phyloP scores from a whole-genome alignment of 2,113 vertebrate genomes.

The Melanerpes formicivorus region DNA sequence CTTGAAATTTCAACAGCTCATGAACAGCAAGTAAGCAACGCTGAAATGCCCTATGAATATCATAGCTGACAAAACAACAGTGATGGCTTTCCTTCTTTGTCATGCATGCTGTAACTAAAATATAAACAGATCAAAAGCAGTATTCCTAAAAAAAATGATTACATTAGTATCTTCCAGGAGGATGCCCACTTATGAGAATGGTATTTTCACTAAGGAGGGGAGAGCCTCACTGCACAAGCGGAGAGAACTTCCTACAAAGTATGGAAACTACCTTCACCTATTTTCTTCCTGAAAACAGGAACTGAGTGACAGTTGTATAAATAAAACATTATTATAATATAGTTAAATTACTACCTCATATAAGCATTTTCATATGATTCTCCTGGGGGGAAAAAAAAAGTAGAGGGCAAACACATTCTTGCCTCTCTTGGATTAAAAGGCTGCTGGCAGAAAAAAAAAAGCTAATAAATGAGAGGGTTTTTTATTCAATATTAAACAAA shows the following conservation, averaged over 20 bases:
- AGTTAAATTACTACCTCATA: neutral
- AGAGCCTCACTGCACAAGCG: neutral
- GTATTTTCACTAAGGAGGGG: neutral
- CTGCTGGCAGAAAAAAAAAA: neutral
- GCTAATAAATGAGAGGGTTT: neutral
- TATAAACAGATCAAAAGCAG: neutral
- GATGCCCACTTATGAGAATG: neutral
- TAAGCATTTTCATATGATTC: neutral
- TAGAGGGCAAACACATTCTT: neutral
- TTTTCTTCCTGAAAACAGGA: neutral
- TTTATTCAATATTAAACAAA: neutral
- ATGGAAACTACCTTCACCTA: neutral
- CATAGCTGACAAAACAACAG: neutral
- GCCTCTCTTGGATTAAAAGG: neutral
- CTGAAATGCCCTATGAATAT: neutral
- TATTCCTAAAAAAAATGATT: constrained; percentile 3
- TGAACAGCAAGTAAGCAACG: neutral
- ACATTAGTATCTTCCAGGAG: neutral
- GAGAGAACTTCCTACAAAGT: neutral
- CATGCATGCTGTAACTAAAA: neutral
- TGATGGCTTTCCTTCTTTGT: neutral
- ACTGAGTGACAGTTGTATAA: neutral
- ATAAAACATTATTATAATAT: neutral
- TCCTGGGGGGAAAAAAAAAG: neutral
- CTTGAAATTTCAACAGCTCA: neutral